phyloP scores from a whole-genome alignment of 2,888 invertebrate genomes.

The Seladonia tumulorum region DNA sequence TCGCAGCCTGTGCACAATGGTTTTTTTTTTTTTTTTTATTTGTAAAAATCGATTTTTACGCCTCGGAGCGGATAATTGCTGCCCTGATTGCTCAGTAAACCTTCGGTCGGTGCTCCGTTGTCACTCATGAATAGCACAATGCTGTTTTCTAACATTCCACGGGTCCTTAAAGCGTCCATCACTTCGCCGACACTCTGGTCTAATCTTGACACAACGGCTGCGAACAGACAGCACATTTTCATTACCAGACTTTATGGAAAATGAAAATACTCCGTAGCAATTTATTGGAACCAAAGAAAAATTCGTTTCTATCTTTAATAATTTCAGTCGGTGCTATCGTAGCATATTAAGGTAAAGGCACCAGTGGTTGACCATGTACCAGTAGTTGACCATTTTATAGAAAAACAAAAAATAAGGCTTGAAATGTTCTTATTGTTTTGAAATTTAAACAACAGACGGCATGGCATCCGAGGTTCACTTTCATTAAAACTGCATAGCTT shows the following conservation, averaged over 20 bases:
- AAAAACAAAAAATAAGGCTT: too few species aligned
- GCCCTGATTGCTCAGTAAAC: slow-evolving; percentile 89
- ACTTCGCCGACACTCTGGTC: slow-evolving; percentile 94
- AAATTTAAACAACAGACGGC: too few species aligned
- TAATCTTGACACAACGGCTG: slow-evolving; percentile 93
- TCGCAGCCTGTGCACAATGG: not conserved
- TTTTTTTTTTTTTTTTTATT: not conserved
- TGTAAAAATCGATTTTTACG: slow-evolving; percentile 84
- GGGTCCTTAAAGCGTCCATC: slow-evolving; percentile 88
- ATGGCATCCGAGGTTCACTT: too few species aligned
- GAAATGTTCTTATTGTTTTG: too few species aligned
- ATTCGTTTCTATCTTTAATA: too few species aligned
- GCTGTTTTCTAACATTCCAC: slow-evolving; percentile 91
- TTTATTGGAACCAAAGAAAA: too few species aligned
- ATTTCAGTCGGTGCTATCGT: too few species aligned
- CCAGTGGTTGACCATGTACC: too few species aligned
- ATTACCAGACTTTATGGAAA: not conserved
- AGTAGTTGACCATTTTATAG: too few species aligned
- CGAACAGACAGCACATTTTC: slow-evolving; percentile 57
- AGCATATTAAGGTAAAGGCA: too few species aligned
- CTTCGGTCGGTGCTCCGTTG: slow-evolving; percentile 93
- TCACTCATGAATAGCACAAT: slow-evolving; percentile 95
- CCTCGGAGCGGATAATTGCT: slow-evolving; percentile 93
- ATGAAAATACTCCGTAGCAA: not conserved
- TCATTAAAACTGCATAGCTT: too few species aligned